These are phyloP conservation scores for Ennomos fuscantarius DNA, from an alignment of 2,888 invertebrate species.

Conservation along the genomic window DNA sequence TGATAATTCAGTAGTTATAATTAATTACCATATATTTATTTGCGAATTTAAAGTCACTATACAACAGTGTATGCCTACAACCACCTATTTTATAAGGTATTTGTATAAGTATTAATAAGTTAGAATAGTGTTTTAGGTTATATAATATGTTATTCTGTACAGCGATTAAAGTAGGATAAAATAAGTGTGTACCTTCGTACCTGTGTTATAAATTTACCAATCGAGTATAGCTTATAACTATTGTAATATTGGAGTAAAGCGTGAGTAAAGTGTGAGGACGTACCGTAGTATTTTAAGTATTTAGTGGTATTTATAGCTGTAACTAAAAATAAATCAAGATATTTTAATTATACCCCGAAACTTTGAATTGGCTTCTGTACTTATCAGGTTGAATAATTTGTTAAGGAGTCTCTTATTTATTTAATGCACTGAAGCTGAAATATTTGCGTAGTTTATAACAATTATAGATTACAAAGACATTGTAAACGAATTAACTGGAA, in stretches of 20 bases:
- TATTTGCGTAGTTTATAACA: constrained; percentile 20
- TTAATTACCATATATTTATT: not conserved
- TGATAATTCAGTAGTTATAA: too few relatives aligned
- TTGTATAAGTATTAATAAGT: not conserved
- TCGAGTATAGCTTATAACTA: constrained; percentile 1
- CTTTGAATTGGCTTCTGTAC: constrained; percentile 39
- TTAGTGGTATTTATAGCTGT: too few relatives aligned
- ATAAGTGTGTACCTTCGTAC: constrained; percentile 20
- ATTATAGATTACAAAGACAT: constrained; percentile 24
- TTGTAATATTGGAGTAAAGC: too few relatives aligned
- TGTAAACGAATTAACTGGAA: constrained; percentile 42
- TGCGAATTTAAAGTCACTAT: not conserved
- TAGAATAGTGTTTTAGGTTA: not conserved
- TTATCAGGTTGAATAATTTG: constrained; percentile 26
- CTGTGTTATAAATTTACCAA: constrained; percentile 22
- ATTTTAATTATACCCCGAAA: too few relatives aligned
- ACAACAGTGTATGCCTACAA: too few relatives aligned
- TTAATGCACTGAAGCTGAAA: constrained; percentile 16
- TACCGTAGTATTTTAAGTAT: too few relatives aligned
- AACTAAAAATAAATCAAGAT: too few relatives aligned
- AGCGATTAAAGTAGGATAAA: constrained; percentile 2
- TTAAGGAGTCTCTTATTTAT: constrained; percentile 3
- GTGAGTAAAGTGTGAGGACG: too few relatives aligned
- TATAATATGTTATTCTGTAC: constrained; percentile 1
- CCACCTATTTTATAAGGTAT: not conserved